Evolutionary conservation across 2,797 vertebrate species (phyloP).

Genomic region (Enteromius anoplus): DNA sequence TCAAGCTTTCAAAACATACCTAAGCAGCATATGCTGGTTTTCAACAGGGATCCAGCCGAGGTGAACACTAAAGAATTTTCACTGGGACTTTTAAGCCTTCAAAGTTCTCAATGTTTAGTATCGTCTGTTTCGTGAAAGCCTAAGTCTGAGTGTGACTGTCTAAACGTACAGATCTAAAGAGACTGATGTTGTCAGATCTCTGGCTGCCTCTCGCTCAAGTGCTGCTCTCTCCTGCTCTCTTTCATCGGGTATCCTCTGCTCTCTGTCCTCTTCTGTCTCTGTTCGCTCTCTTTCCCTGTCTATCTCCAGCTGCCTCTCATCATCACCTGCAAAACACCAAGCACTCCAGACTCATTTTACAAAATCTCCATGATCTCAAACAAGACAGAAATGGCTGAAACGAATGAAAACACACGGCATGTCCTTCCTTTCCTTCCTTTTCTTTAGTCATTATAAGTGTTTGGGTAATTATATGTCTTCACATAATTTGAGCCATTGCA

Average conservation of each 20-base stretch:
- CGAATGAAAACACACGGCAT: not conserved
- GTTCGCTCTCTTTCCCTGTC: constrained; percentile 44
- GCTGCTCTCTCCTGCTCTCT: constrained; percentile 54
- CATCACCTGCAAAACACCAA: constrained; percentile 42
- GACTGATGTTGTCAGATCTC: constrained; percentile 61
- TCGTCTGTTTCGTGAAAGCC: not conserved
- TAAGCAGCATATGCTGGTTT: not conserved
- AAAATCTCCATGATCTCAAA: not conserved
- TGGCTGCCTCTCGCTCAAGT: constrained; percentile 40
- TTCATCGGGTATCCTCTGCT: constrained; percentile 33
- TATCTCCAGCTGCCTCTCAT: constrained; percentile 46
- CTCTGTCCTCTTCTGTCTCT: constrained; percentile 46
- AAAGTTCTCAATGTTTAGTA: not conserved
- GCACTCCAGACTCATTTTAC: not conserved
- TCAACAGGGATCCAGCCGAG: not conserved
- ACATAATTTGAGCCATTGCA: not conserved
- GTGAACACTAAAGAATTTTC: constrained; percentile 7
- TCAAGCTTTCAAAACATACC: not conserved
- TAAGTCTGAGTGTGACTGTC: not conserved
- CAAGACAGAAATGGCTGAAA: not conserved
- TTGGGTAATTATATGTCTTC: no score
- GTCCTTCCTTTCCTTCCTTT: no score
- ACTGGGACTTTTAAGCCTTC: not conserved
- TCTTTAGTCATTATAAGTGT: not conserved
- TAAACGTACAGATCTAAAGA: constrained; percentile 64